phyloP scores from a whole-genome alignment of 2,888 invertebrate genomes.

The Miltochrista miniata region DNA sequence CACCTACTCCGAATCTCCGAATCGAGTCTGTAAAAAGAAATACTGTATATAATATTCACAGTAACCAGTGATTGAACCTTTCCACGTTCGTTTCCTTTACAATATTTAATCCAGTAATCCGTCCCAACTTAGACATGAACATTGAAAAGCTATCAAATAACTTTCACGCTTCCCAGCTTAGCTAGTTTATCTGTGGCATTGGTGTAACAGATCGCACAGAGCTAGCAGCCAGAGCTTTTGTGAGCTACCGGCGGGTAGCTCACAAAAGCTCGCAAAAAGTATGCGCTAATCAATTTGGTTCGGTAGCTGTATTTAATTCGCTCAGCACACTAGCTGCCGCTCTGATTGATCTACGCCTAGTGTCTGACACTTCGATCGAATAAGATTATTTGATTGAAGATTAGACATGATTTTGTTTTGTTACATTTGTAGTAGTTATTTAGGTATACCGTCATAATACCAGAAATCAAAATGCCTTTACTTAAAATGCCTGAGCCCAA shows the following conservation, averaged over 20 bases:
- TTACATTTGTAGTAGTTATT: neutral
- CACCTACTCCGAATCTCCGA: no score
- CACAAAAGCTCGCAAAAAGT: slow-evolving; percentile 4
- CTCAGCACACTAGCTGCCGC: neutral
- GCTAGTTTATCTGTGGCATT: neutral
- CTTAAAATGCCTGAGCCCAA: no score
- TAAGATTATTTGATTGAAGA: no score
- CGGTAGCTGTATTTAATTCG: slow-evolving; percentile 2
- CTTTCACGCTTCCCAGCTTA: neutral
- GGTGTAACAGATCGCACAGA: neutral
- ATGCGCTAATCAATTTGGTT: slow-evolving; percentile 7
- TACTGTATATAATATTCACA: no score
- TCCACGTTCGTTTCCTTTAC: no score
- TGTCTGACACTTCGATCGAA: no score
- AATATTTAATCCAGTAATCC: neutral
- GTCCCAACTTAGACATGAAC: neutral
- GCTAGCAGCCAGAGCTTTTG: neutral
- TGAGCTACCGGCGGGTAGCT: neutral
- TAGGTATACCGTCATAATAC: no score
- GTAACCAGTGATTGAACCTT: no score
- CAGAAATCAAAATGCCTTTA: no score
- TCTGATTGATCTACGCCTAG: neutral
- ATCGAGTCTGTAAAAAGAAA: no score
- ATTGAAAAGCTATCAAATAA: no score
- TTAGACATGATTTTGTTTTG: neutral